Conservation (phyloP, 1,140 invertebrate genomes). For the Halesus radiatus region DNA sequence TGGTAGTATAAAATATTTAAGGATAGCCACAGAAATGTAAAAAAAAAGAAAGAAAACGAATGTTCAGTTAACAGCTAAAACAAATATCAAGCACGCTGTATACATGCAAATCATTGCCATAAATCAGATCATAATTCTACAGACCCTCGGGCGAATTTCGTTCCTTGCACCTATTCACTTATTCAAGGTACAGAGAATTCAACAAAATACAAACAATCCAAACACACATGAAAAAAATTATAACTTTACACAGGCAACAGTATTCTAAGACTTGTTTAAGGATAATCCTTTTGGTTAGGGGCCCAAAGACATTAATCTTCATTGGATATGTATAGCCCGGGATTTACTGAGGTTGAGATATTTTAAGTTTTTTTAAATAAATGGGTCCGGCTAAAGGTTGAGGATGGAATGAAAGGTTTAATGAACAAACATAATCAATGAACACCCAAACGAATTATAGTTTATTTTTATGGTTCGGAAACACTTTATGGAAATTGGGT, state of each 20-base stretch:
- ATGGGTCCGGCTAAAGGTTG: constrained; percentile 13
- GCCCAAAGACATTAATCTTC: too few relatives aligned
- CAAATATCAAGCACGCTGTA: constrained; percentile 50
- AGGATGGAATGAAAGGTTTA: not conserved
- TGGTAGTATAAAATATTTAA: not conserved
- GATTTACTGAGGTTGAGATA: constrained; percentile 13
- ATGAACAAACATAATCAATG: not conserved
- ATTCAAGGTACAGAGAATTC: not conserved
- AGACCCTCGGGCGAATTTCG: constrained; percentile 26
- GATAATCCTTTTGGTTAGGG: too few relatives aligned
- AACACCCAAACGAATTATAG: constrained; percentile 19
- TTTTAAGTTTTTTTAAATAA: constrained; percentile 7
- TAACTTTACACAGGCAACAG: too few relatives aligned
- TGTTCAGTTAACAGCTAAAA: constrained; percentile 35
- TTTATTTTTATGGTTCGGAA: not conserved
- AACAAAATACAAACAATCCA: too few relatives aligned
- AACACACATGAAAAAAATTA: too few relatives aligned
- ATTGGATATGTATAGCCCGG: not conserved
- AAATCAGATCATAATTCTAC: constrained; percentile 41
- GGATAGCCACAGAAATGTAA: too few relatives aligned
- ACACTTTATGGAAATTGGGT: too few relatives aligned
- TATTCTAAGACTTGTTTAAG: too few relatives aligned
- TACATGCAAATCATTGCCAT: constrained; percentile 54
- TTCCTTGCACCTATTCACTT: constrained; percentile 46
- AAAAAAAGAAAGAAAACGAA: constrained; percentile 1